Base-by-base conservation (phyloP, 2,888 invertebrate genomes). In the Thymelicus acteon region DNA sequence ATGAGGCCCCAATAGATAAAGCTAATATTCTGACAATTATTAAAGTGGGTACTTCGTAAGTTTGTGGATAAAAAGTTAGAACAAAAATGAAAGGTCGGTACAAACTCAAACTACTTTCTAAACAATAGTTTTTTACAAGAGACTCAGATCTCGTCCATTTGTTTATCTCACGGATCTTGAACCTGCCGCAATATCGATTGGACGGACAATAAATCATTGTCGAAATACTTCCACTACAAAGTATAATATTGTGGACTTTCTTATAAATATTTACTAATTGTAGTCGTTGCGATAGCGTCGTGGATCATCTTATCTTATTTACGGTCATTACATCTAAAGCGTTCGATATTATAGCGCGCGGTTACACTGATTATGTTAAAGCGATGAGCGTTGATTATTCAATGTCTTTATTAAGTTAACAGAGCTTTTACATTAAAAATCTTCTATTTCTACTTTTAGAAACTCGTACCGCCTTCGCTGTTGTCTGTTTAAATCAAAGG, bases 261-360 rank as follows among this genome's bases (percentile, higher is more conserved):
- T 78, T 80, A 80, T 82, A 82, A 84, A 84, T 83, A 83, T 84
- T 84, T 83, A 82, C 82, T 83, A 83, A 83, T 84, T 83, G 80
- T 78, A 75, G 77, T 76, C 73, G 74, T 19, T 39, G 31, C 62
- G 69, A 69, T 63, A 48, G 63, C 69, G 62, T 54, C 48, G 63
- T 48, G 54, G 68, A 37, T 57, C 69, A 47, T 60, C 69, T 63
- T 69, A 69, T 69, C 69, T 63, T 37, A 63, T 39, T 58, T 49
- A 62, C 63, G 63, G 63, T 63, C 63, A 63, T 69, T 58, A 63
- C 47, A 69, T 69, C 69, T 69, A 12, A 64, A 70, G 57, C 69
- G 58, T 24, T 70, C 48, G 31, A 40, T 54, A 57, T 57, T 37
- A 57, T 37, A 37, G 12, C 37, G 57, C 6, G 8, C 57, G 13